Evolutionary conservation across 1,140 invertebrate genomes (phyloP).

Genomic region (Drosophila parabipectinata): DNA sequence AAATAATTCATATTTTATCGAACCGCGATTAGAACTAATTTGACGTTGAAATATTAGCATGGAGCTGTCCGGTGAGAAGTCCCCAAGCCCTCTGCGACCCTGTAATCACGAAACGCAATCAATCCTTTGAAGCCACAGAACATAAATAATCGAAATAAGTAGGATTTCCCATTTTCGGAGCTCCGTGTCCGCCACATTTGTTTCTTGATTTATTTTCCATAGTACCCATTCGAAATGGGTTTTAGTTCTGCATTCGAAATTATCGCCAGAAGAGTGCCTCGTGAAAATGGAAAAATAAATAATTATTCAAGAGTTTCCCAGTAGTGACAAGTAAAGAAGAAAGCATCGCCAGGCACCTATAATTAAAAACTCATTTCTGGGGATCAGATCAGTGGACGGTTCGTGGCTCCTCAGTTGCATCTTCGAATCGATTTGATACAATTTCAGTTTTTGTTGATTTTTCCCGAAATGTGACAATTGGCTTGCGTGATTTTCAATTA

Average conservation of each 20-base stretch:
- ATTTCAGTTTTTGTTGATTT: slow-evolving; percentile 79
- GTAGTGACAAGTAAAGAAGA: background rate
- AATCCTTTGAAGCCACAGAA: slow-evolving; percentile 60
- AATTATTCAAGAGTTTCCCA: slow-evolving; percentile 57
- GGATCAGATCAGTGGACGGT: background rate
- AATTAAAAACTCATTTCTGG: slow-evolving; percentile 69
- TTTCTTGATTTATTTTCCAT: slow-evolving; percentile 82
- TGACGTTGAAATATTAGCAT: slow-evolving; percentile 76
- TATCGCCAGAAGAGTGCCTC: slow-evolving; percentile 55
- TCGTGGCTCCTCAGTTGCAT: slow-evolving; percentile 6
- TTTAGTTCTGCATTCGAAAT: slow-evolving; percentile 78
- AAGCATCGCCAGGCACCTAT: slow-evolving; percentile 44
- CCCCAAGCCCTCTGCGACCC: slow-evolving; percentile 17
- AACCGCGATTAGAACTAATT: slow-evolving; percentile 74
- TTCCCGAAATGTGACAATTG: slow-evolving; percentile 70
- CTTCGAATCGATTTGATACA: slow-evolving; percentile 77
- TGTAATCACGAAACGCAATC: slow-evolving; percentile 72
- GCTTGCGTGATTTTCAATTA: slow-evolving; percentile 76
- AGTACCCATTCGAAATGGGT: slow-evolving; percentile 78
- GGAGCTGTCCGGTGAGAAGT: background rate
- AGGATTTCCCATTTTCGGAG: slow-evolving; percentile 41
- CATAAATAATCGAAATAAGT: slow-evolving; percentile 74
- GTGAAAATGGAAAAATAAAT: slow-evolving; percentile 75
- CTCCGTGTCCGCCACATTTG: slow-evolving; percentile 44
- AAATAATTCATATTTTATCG: slow-evolving; percentile 74